A percentile compares a stretch with the other conserved stretches of the same genome.
Evolutionary conservation across 2,888 invertebrate species (phyloP).

Genomic region (Hoplodrina blanda): DNA sequence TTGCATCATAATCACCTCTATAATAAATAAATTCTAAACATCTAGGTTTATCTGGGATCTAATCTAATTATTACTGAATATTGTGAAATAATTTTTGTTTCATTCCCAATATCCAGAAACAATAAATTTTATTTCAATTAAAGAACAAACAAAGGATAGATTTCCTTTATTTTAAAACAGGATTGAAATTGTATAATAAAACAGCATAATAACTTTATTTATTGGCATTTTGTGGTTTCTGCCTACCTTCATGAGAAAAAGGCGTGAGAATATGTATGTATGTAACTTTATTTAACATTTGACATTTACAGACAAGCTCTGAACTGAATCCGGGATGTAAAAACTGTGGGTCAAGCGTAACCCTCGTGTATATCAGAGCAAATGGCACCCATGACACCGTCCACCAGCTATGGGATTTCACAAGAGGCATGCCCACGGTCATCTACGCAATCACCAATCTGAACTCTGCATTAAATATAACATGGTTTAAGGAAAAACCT

Average conservation of each 20-base stretch:
- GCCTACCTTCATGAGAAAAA: no score
- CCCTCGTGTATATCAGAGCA: constrained; percentile 89
- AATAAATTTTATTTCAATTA: no score
- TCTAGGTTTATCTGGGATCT: not conserved
- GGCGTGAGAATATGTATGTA: no score
- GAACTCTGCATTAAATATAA: constrained; percentile 84
- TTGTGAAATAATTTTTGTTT: not conserved
- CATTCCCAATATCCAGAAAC: not conserved
- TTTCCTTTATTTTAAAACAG: no score
- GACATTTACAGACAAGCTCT: constrained; percentile 77
- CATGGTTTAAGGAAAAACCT: constrained; percentile 84
- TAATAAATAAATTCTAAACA: not conserved
- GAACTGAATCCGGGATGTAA: constrained; percentile 81
- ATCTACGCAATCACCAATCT: constrained; percentile 88
- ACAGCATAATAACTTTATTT: no score
- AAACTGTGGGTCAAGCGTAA: constrained; percentile 74
- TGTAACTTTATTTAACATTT: not conserved
- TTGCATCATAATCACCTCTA: not conserved
- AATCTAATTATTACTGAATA: not conserved
- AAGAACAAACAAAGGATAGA: no score
- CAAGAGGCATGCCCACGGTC: constrained; percentile 89
- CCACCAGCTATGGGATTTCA: constrained; percentile 93
- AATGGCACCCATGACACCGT: constrained; percentile 90
- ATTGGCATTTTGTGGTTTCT: no score
- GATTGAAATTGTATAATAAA: no score